A percentile compares a stretch with the other conserved stretches of the same genome.
phyloP scores from a whole-genome alignment of 1,140 invertebrate species.

The Aethina tumida region DNA sequence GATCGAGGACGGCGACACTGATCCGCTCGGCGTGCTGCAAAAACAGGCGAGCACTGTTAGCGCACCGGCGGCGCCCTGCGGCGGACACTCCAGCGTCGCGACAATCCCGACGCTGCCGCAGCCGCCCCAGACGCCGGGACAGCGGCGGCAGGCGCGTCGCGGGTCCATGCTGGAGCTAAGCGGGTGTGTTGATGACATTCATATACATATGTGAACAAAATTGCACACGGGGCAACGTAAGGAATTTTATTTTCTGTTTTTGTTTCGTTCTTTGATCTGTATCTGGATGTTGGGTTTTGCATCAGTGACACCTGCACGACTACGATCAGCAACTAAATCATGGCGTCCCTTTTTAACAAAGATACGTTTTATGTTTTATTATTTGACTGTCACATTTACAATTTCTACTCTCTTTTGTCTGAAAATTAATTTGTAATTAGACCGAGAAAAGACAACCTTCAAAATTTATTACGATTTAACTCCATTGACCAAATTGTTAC shows the following conservation, averaged over 20 bases:
- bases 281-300: constrained; percentile 3
- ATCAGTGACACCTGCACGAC: constrained; percentile 1
- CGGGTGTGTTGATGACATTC: constrained; percentile 44
- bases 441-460: too few relatives aligned
- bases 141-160: constrained; percentile 50
- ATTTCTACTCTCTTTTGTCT: too few relatives aligned
- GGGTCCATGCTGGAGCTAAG: constrained; percentile 58
- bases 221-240: constrained; percentile 29
- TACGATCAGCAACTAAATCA: not conserved
- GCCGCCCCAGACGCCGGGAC: constrained; percentile 40
- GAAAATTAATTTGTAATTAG: too few relatives aligned
- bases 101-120: constrained; percentile 25
- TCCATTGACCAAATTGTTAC: too few relatives aligned
- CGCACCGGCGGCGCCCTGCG: constrained; percentile 22
- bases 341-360: not conserved
- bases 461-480: too few relatives aligned
- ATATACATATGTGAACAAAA: constrained; percentile 29
- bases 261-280: constrained; percentile 1
- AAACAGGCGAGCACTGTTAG: constrained; percentile 40
- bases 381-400: too few relatives aligned
- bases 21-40: constrained; percentile 44
- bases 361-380: too few relatives aligned
- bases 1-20: constrained; percentile 43
- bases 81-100: constrained; percentile 7
- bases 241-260: constrained; percentile 24